Conservation (phyloP, 2,888 invertebrate genomes). For the Gordius sp. region DNA sequence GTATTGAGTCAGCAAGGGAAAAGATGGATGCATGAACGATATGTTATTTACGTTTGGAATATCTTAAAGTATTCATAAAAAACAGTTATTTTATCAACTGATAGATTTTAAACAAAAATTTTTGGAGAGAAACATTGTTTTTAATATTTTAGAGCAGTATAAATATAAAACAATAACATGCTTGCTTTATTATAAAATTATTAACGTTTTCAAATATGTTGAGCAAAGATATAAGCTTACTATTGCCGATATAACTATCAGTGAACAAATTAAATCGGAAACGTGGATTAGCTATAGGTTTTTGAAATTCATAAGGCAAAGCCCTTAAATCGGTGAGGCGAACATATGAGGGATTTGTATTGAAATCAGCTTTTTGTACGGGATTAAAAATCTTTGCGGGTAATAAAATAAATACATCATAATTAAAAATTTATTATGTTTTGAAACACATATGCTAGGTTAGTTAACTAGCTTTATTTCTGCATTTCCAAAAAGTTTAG, state of each 20-base stretch:
- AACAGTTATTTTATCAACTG: not conserved
- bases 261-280: not conserved
- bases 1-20: constrained; percentile 9
- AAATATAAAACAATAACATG: not conserved
- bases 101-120: not conserved
- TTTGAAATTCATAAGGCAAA: not conserved
- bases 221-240: not conserved
- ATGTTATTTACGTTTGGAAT: constrained; percentile 6
- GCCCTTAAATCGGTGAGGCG: not conserved
- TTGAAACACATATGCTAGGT: not conserved
- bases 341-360: constrained; percentile 10
- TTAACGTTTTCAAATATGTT: not conserved
- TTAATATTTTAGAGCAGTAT: not conserved
- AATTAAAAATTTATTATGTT: not conserved
- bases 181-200: not conserved
- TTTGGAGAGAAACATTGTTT: not conserved
- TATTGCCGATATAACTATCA: not conserved
- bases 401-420: not conserved
- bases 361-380: not conserved
- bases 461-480: too few species aligned
- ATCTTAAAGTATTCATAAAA: not conserved
- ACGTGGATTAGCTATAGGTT: not conserved
- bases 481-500: too few species aligned
- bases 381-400: not conserved
- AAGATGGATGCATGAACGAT: constrained; percentile 5